Evolutionary conservation across 2,113 vertebrate genomes (phyloP).

Genomic region (Perca flavescens): DNA sequence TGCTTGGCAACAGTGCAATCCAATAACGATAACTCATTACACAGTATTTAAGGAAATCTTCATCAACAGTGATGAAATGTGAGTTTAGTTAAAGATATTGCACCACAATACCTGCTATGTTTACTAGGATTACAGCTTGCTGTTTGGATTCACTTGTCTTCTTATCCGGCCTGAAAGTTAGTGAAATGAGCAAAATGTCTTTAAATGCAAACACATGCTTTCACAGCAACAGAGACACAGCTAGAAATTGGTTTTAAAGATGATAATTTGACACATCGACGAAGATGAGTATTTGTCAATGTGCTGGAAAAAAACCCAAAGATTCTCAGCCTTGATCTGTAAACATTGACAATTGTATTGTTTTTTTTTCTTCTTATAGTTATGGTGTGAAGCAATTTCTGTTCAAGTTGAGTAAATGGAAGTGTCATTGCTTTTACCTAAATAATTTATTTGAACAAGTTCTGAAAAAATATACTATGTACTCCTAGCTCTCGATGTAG

Average conservation of each 20-base stretch:
- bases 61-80: slow-evolving; percentile 40
- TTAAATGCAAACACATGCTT: slow-evolving; percentile 54
- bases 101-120: slow-evolving; percentile 52
- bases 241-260: neutral
- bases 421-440: too few species aligned
- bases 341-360: neutral
- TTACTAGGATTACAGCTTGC: slow-evolving; percentile 45
- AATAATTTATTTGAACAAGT: too few species aligned
- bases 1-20: slow-evolving; percentile 40
- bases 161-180: slow-evolving; percentile 43
- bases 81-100: slow-evolving; percentile 52
- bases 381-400: neutral
- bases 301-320: neutral
- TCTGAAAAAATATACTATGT: too few species aligned
- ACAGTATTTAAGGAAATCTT: slow-evolving; percentile 52
- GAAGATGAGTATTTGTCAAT: neutral
- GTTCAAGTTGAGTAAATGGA: neutral
- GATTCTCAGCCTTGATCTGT: neutral
- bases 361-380: neutral
- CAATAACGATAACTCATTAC: slow-evolving; percentile 51
- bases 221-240: neutral
- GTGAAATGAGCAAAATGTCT: slow-evolving; percentile 38
- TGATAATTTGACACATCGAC: too few species aligned
- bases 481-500: too few species aligned
- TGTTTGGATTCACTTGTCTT: slow-evolving; percentile 53